These are phyloP conservation scores for Acomys russatus DNA, from an alignment of 2,797 vertebrate genomes.

Conservation along the genomic window DNA sequence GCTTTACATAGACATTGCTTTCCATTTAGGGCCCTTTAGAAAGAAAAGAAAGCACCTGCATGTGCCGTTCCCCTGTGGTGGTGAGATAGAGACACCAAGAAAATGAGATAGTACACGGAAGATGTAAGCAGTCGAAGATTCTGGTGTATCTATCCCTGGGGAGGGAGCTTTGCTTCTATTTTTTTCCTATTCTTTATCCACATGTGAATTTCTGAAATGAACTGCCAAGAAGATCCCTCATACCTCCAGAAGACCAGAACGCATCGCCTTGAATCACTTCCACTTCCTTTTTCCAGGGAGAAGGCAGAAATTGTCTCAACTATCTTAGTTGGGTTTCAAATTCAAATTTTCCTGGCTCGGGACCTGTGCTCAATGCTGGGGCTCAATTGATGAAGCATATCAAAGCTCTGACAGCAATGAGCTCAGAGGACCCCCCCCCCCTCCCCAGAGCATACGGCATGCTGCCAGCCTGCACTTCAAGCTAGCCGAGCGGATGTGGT, in stretches of 20 bases:
- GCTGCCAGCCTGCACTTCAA: background rate
- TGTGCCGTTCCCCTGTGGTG: background rate
- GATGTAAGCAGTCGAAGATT: background rate
- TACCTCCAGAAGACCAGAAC: background rate
- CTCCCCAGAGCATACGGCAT: background rate
- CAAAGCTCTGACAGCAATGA: background rate
- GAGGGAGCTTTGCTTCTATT: background rate
- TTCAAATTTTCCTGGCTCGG: background rate
- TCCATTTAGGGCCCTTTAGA: conserved; percentile 4
- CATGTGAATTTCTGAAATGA: conserved; percentile 7
- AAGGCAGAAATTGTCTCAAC: conserved; percentile 33
- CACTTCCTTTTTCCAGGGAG: conserved; percentile 29
- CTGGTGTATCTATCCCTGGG: background rate
- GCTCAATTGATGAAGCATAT: background rate
- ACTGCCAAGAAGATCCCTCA: conserved; percentile 3
- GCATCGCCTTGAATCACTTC: conserved; percentile 31
- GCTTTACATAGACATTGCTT: background rate
- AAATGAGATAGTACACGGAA: background rate
- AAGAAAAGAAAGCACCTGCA: background rate
- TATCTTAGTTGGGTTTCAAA: conserved; percentile 9
- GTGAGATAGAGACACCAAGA: background rate
- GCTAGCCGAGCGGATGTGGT: background rate
- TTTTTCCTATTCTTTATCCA: conserved; percentile 27
- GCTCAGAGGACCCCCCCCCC: background rate
- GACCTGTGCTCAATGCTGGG: background rate